Evolutionary conservation across 1,140 invertebrate species (phyloP).

Genomic region (Cotesia chilonis): DNA sequence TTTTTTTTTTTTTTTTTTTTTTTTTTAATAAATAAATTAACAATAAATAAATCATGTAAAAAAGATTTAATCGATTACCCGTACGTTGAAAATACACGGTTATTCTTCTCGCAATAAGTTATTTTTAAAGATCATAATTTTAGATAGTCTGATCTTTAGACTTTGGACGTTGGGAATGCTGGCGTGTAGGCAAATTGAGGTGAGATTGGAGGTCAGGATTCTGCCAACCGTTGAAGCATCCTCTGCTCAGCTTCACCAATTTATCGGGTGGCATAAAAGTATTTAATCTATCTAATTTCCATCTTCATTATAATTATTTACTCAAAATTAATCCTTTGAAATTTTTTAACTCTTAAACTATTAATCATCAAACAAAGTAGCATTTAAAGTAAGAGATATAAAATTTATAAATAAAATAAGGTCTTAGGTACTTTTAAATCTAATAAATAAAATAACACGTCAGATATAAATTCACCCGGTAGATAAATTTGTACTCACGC

Average conservation of each 20-base stretch:
- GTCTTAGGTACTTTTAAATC: not conserved
- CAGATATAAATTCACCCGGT: conserved; percentile 46
- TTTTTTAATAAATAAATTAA: conserved; percentile 17
- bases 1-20: not conserved
- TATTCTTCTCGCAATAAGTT: conserved; percentile 33
- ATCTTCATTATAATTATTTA: not conserved
- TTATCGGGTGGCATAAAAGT: conserved; percentile 44
- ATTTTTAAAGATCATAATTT: conserved; percentile 67
- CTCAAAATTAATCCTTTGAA: not conserved
- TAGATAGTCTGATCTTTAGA: conserved; percentile 58
- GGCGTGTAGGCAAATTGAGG: conserved; percentile 67
- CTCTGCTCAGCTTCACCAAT: conserved; percentile 23
- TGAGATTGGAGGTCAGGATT: conserved; percentile 65
- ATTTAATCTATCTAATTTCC: not conserved
- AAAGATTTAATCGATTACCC: conserved; percentile 55
- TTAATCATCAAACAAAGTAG: not conserved
- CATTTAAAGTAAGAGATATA: not conserved
- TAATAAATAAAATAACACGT: conserved; percentile 42
- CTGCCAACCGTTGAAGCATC: conserved; percentile 46
- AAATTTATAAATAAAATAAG: too few relatives aligned
- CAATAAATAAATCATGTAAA: conserved; percentile 33
- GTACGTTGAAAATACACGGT: conserved; percentile 30
- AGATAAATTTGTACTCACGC: conserved; percentile 51
- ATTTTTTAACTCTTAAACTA: not conserved
- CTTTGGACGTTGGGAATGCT: conserved; percentile 55